Evolutionary conservation across 2,888 invertebrate species (phyloP), one percentile per base, ranked within the genome.

Genomic region (Thera obeliscata): DNA sequence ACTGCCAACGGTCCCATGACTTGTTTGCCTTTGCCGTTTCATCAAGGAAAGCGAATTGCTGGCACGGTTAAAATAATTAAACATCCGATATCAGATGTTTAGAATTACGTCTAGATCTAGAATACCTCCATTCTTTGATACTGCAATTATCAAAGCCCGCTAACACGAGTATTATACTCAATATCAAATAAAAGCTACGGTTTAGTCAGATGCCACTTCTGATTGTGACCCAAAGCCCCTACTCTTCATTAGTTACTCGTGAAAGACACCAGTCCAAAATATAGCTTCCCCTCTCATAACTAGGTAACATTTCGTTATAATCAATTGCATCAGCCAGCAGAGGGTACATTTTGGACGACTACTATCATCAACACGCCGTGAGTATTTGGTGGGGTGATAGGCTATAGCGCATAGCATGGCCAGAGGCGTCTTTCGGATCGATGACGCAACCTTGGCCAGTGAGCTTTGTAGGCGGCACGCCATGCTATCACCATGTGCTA

Each of bases 381-480:
- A 9, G 33, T 33, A 52, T 52, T 52, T 52, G 41, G 50, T 54
- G 56, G 58, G 55, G 55, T 65, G 65, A 41, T 58, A 46, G 2
- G 58, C 58, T 61, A 62, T 72, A 67, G 68, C 36, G 43, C 63
- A 62, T 62, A 61, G 62, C 56, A 54, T 55, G 56, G 36, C 38
- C 6, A 56, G 59, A 57, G 67, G 61, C 50, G 22, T 33, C 67
- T 6, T 9, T 55, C 79, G 76, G 81, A 86, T 87, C 86, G 84
- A 88, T 86, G 86, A 79, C 81, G 85, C 79, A 86, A 84, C 85
- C 87, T 87, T 85, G 85, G 78, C 70, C 72, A 73, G 66, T 48
- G 67, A 73, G 72, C 67, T 77, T 79, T 74, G 86, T 85, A 82
- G 86, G 88, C 85, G 87, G 66, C 66, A 63, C 65, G 69, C 50